Percentiles rank a stretch among this genome's conserved stretches.
Conservation (phyloP, 2,888 invertebrate species). For the Xanthorhoe spadicearia region DNA sequence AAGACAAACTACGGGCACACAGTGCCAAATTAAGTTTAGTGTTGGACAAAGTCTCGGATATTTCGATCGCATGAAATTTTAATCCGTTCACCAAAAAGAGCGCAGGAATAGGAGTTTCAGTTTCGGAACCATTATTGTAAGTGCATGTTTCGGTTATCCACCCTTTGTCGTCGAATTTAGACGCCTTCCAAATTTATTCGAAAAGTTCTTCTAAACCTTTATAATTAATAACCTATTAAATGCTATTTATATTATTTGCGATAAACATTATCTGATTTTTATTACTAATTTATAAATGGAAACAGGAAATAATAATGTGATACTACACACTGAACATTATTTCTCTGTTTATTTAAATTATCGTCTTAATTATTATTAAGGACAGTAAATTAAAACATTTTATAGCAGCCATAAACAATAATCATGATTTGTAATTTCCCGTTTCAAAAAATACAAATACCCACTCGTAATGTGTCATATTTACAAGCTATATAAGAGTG, state of each 20-base stretch:
- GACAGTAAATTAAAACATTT: neutral
- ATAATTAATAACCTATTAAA: too few species aligned
- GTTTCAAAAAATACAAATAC: constrained; percentile 23
- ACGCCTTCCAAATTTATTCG: constrained; percentile 1
- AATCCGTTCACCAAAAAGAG: constrained; percentile 62
- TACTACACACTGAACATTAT: too few species aligned
- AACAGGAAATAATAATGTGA: too few species aligned
- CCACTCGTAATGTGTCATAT: constrained; percentile 54
- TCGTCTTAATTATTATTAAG: neutral
- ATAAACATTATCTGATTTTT: too few species aligned
- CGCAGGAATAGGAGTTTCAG: constrained; percentile 55
- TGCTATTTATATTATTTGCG: too few species aligned
- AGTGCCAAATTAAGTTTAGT: constrained; percentile 51
- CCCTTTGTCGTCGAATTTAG: constrained; percentile 18
- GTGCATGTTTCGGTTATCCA: constrained; percentile 56
- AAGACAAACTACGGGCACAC: constrained; percentile 49
- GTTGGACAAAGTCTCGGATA: constrained; percentile 49
- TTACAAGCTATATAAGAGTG: constrained; percentile 78
- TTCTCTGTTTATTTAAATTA: neutral
- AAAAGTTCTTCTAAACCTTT: constrained; percentile 2
- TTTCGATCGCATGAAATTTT: constrained; percentile 68
- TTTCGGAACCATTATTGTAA: constrained; percentile 70
- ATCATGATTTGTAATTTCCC: constrained; percentile 22
- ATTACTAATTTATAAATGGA: too few species aligned
- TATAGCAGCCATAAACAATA: neutral